Percentiles rank a stretch among this genome's conserved stretches.
phyloP scores from a whole-genome alignment of 2,797 vertebrate genomes.

The Enteromius mattozi region DNA sequence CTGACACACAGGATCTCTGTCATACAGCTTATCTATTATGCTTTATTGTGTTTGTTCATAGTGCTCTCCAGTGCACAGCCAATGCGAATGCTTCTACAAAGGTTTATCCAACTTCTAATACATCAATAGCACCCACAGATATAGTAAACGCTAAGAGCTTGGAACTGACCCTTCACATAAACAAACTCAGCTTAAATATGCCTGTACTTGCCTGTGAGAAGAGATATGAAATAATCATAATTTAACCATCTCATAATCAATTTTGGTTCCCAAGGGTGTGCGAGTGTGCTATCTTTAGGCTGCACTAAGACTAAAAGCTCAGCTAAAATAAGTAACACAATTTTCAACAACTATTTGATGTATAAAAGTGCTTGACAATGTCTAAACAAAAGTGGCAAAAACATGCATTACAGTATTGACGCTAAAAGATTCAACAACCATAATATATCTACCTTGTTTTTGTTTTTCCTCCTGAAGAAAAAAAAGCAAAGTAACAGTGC shows the following conservation, averaged over 20 bases:
- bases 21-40: neutral
- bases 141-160: neutral
- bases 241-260: constrained; percentile 35
- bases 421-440: constrained; percentile 32
- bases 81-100: neutral
- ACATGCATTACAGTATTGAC: constrained; percentile 11
- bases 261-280: constrained; percentile 24
- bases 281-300: constrained; percentile 10
- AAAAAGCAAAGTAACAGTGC: constrained; percentile 17
- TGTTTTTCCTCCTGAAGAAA: constrained; percentile 40
- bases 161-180: neutral
- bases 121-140: neutral
- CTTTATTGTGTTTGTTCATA: neutral
- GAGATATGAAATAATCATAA: neutral
- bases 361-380: neutral
- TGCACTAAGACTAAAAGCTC: neutral
- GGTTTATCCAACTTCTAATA: neutral
- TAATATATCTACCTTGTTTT: constrained; percentile 46
- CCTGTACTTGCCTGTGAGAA: neutral
- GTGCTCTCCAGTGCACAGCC: neutral
- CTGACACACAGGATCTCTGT: neutral
- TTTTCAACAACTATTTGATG: neutral
- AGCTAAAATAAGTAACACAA: constrained; percentile 27
- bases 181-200: neutral
- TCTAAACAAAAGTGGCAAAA: constrained; percentile 22